A percentile compares a stretch with the other conserved stretches of the same genome.
Evolutionary conservation across 2,888 invertebrate species (phyloP).

Genomic region (Eurois occulta): DNA sequence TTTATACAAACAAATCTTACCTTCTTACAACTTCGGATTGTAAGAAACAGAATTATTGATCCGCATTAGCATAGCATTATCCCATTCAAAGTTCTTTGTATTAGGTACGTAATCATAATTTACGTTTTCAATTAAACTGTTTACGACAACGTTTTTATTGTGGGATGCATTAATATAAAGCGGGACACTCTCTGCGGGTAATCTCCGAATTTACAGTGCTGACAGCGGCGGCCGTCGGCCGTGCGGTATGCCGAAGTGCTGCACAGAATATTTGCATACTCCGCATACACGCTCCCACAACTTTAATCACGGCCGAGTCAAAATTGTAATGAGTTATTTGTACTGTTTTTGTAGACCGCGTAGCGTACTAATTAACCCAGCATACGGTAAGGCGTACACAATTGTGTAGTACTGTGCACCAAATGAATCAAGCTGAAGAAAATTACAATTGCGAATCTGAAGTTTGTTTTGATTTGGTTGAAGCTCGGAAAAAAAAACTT

Average conservation of each 20-base stretch:
- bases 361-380: slow-evolving; percentile 59
- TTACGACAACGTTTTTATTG: slow-evolving; percentile 62
- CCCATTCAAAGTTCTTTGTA: slow-evolving; percentile 14
- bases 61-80: slow-evolving; percentile 39
- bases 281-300: slow-evolving; percentile 52
- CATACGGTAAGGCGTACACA: slow-evolving; percentile 44
- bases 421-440: slow-evolving; percentile 56
- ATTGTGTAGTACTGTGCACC: slow-evolving; percentile 45
- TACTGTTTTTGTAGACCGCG: slow-evolving; percentile 57
- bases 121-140: slow-evolving; percentile 63
- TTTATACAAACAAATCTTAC: slow-evolving; percentile 29
- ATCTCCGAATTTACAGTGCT: slow-evolving; percentile 68
- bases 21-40: neutral
- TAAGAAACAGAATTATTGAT: slow-evolving; percentile 42
- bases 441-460: slow-evolving; percentile 54
- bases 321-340: slow-evolving; percentile 61
- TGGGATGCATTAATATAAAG: slow-evolving; percentile 56
- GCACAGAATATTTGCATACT: slow-evolving; percentile 66
- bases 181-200: slow-evolving; percentile 61
- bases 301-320: slow-evolving; percentile 63
- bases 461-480: slow-evolving; percentile 56
- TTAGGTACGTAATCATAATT: slow-evolving; percentile 46
- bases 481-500: slow-evolving; percentile 18
- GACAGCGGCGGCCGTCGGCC: slow-evolving; percentile 48
- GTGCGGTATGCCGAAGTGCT: slow-evolving; percentile 41